Evolutionary conservation across 2,888 invertebrate genomes (phyloP), one percentile per base, ranked within the genome.

Genomic region (Teinopalpus imperialis): DNA sequence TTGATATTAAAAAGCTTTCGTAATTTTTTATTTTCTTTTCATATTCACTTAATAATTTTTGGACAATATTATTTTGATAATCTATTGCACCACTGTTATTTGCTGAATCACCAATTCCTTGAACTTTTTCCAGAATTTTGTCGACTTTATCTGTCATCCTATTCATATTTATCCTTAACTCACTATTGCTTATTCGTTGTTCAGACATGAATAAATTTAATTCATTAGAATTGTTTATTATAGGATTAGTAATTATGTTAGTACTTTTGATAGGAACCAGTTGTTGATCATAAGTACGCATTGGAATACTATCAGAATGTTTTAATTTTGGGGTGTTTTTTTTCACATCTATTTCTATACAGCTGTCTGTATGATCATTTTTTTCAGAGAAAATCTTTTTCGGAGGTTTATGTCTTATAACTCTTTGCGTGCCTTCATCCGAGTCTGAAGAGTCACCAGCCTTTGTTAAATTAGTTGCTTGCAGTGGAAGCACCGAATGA

Each of bases 111-210:
- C 69, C 58, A 35, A 66, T 40, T 31, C 59, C 44, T 55, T 66
- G 71, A 1, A 82, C 53, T 66, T 72, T 79, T 10, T 70, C 57
- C 26, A 80, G 43, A 40, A 85, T 54, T 51, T 63, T 46, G 50
- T 86, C 83, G 2, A 86, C 55, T 65, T 81, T 85, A 46, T 85
- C 85, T 49, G 69, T 61, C 36, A 85, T 61, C 63, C 78, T 76
- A 43, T 66, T 76, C 43, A 86, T 64, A 56, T 85, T 86, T 40
- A 85, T 81, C 57, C 86, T 69, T 34, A 86, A 49, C 59, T 87
- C 86, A 72, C 74, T 81, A 50, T 79, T 83, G 53, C 56, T 74
- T 42, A 83, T 66, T 62, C 82, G 80, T 63, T 85, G 83, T 63
- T 87, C 86, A 49, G 77, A 68, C 32, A 82, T 61, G 51, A 77